Evolutionary conservation across 1,140 invertebrate genomes (phyloP).

Genomic region (Nilaparvata lugens): DNA sequence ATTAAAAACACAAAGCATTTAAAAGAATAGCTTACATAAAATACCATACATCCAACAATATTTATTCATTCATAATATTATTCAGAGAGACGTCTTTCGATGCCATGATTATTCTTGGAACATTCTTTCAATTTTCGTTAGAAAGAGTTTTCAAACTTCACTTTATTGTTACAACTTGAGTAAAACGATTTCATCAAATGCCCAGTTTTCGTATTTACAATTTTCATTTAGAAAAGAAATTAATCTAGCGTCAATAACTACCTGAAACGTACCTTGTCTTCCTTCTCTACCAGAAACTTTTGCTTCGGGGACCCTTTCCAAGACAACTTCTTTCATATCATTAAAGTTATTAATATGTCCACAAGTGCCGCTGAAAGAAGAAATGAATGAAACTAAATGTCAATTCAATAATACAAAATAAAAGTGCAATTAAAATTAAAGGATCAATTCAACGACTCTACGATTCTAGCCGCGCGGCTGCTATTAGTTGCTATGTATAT

Average conservation of each 20-base stretch:
- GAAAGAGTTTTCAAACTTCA: not conserved
- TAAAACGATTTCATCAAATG: not conserved
- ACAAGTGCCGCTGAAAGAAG: conserved; percentile 44
- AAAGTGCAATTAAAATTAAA: too few species aligned
- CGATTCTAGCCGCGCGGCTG: too few species aligned
- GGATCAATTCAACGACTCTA: too few species aligned
- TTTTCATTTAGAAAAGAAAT: not conserved
- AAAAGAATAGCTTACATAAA: too few species aligned
- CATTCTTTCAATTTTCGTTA: not conserved
- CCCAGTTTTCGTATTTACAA: not conserved
- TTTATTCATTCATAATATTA: too few species aligned
- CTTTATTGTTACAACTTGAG: not conserved
- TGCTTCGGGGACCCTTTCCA: conserved; percentile 41
- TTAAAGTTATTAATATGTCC: conserved; percentile 51
- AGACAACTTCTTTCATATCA: conserved; percentile 44
- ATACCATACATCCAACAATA: too few species aligned
- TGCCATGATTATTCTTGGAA: not conserved
- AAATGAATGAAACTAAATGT: too few species aligned
- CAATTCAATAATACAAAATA: too few species aligned
- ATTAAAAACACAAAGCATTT: too few species aligned
- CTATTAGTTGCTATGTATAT: too few species aligned
- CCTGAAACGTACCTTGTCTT: conserved; percentile 41
- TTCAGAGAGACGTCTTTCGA: not conserved
- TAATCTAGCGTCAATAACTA: not conserved
- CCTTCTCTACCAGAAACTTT: conserved; percentile 44